These are phyloP conservation scores for Tympanoctomys barrerae DNA, from an alignment of 2,797 vertebrate species.

Conservation along the genomic window DNA sequence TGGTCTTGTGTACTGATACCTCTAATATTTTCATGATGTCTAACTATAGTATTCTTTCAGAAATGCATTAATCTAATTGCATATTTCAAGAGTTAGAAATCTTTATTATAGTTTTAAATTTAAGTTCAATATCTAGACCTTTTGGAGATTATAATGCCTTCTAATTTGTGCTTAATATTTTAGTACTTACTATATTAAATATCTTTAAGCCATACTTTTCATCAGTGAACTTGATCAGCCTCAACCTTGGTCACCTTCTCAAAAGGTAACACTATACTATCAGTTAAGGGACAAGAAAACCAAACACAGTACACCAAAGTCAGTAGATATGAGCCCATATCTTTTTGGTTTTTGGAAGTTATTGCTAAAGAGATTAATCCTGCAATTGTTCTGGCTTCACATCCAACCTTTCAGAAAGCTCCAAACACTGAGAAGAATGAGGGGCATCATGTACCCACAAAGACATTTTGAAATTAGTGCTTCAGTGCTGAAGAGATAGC, in stretches of 20 bases:
- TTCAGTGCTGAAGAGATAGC: neutral
- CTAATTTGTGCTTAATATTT: slow-evolving; percentile 3
- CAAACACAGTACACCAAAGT: neutral
- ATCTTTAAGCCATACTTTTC: neutral
- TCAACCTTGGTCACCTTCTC: neutral
- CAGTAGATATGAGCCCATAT: neutral
- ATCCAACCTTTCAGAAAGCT: neutral
- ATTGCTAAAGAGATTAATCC: neutral
- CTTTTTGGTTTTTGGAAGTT: neutral
- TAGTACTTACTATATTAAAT: neutral
- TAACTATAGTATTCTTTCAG: neutral
- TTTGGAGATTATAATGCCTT: neutral
- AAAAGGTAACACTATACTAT: neutral
- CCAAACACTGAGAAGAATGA: neutral
- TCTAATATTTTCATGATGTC: neutral
- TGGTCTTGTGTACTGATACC: neutral
- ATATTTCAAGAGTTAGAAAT: slow-evolving; percentile 3
- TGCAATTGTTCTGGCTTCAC: neutral
- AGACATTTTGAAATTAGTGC: neutral
- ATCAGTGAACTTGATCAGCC: neutral
- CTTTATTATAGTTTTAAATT: neutral
- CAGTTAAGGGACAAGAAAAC: neutral
- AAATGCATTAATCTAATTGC: neutral
- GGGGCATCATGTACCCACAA: neutral
- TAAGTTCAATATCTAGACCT: slow-evolving; percentile 7